These are phyloP conservation scores for Fratercula arctica DNA, from an alignment of 2,797 vertebrate species.

Conservation along the genomic window DNA sequence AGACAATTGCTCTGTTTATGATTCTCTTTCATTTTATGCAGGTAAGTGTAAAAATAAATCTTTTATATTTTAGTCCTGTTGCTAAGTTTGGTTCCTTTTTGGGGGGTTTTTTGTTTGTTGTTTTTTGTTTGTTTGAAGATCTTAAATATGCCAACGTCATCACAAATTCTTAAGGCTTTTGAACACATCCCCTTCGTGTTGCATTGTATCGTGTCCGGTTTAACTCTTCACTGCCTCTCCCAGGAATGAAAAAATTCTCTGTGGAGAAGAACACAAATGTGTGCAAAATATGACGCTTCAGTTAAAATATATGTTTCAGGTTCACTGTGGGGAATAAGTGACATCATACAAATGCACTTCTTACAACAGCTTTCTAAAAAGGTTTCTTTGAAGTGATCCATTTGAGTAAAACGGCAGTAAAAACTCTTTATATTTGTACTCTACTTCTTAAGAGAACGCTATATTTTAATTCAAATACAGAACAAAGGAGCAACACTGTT, in stretches of 20 bases:
- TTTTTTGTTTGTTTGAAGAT: constrained; percentile 9
- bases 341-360: neutral
- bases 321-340: neutral
- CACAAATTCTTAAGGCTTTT: constrained; percentile 35
- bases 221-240: constrained; percentile 46
- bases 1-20: neutral
- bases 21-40: neutral
- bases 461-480: neutral
- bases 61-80: neutral
- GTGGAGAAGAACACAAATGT: neutral
- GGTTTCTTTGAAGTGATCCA: neutral
- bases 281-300: neutral
- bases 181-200: neutral
- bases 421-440: neutral
- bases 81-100: neutral
- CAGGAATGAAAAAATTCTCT: constrained; percentile 9
- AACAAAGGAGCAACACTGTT: neutral
- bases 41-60: neutral
- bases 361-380: neutral
- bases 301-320: neutral
- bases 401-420: neutral
- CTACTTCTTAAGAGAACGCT: neutral
- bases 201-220: neutral
- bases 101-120: neutral
- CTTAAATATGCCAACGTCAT: constrained; percentile 24